phyloP scores from a whole-genome alignment of 2,113 vertebrate species.

The Brienomyrus longianalis region DNA sequence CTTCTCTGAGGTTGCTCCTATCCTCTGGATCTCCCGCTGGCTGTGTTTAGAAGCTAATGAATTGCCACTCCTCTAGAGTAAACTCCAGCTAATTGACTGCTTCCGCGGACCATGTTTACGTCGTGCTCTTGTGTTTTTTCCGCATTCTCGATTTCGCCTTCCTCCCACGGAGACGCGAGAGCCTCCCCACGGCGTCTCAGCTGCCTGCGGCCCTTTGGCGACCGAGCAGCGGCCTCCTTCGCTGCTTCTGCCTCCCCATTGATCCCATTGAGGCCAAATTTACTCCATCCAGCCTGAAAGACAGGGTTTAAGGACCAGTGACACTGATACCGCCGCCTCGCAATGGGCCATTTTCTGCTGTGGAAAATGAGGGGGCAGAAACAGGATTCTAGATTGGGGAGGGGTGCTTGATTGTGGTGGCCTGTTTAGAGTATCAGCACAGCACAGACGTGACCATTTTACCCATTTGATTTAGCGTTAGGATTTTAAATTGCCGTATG shows the following conservation, averaged over 20 bases:
- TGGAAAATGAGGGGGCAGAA: neutral
- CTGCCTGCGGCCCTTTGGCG: conserved; percentile 30
- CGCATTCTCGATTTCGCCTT: neutral
- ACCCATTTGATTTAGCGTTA: neutral
- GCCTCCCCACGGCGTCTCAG: too few relatives aligned
- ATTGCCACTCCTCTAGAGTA: neutral
- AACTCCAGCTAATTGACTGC: neutral
- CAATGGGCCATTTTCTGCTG: conserved; percentile 51
- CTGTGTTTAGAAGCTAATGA: neutral
- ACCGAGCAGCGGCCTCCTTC: conserved; percentile 31
- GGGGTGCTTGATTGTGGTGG: neutral
- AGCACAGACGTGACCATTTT: neutral
- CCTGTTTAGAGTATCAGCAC: neutral
- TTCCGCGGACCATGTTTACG: neutral
- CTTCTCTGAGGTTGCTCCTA: neutral
- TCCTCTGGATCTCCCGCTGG: neutral
- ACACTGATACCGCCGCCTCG: conserved; percentile 63
- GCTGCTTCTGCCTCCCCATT: conserved; percentile 11
- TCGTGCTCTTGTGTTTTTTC: neutral
- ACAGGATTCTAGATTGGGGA: neutral
- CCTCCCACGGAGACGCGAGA: neutral
- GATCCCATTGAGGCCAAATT: conserved; percentile 60
- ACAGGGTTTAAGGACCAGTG: conserved; percentile 54
- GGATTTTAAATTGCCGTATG: neutral
- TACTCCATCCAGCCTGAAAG: conserved; percentile 65